Evolutionary conservation across 1,140 invertebrate species (phyloP), one percentile per base, ranked within the genome.

Genomic region (Drosophila repletoides): DNA sequence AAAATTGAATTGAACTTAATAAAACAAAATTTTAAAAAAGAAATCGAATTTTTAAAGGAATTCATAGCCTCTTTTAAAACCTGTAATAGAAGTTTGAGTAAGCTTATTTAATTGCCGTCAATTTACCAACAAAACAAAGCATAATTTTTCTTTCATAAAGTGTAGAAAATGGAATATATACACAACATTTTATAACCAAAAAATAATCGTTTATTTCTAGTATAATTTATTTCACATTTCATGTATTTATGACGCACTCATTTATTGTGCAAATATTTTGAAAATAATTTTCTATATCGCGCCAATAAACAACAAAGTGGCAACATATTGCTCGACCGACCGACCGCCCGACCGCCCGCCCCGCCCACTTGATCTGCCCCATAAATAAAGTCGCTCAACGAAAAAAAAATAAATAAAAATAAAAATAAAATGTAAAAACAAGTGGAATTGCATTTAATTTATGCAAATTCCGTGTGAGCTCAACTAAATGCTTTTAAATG

Each of bases 301-400:
- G 14, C 6, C 28, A 53, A 33, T 41, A 41, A 45, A 63, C 60
- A 63, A 43, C 21, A 65, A 58, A 65, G 10, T 56, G 51, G 22
- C 34, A 49, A 60, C 63, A 66, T 66, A 66, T 66, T 66, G 59
- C n/a, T n/a, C n/a, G n/a, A n/a, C n/a, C n/a, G n/a, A n/a, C n/a
- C n/a, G n/a, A n/a, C n/a, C n/a, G n/a, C n/a, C n/a, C n/a, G n/a
- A n/a, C n/a, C n/a, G n/a, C n/a, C n/a, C n/a, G n/a, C n/a, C n/a
- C n/a, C n/a, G n/a, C 14, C 22, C 24, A 41, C 58, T 52, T 21
- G 21, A 66, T 7, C 19, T 26, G 41, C 7, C 5, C 41, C 24
- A 56, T 58, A 65, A 59, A 65, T 48, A 40, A 59, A 40, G 24
- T 40, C n/a, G 22, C n/a, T 6, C 21, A 22, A 33, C 17, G 24